A percentile compares a stretch with the other conserved stretches of the same genome.
Evolutionary conservation across 2,113 vertebrate genomes (phyloP).

Genomic region (Aegithalos caudatus): DNA sequence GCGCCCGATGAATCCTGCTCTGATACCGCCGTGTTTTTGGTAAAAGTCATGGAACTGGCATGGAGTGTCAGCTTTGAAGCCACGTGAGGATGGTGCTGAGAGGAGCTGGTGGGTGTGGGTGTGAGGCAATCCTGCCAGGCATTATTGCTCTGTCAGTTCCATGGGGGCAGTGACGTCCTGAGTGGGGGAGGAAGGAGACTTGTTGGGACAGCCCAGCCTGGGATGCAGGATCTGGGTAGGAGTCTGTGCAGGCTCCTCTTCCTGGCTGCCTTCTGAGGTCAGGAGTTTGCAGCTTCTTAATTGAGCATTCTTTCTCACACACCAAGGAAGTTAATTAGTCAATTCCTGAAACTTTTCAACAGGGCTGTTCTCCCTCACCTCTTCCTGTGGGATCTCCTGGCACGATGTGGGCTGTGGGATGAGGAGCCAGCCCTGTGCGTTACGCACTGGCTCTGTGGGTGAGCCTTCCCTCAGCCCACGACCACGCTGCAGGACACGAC

Average conservation of each 20-base stretch:
- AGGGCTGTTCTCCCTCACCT: background rate
- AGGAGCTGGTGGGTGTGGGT: background rate
- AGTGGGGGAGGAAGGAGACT: conserved; percentile 37
- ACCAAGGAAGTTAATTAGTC: background rate
- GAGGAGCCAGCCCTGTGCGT: background rate
- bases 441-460: background rate
- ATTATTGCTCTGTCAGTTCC: background rate
- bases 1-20: background rate
- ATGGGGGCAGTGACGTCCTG: background rate
- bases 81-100: background rate
- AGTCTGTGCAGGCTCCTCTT: background rate
- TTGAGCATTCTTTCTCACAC: background rate
- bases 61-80: background rate
- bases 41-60: background rate
- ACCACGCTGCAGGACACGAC: background rate
- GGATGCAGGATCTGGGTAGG: background rate
- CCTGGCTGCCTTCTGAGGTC: conserved; percentile 14
- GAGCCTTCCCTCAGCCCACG: background rate
- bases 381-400: background rate
- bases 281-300: conserved; percentile 26
- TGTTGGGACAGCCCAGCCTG: conserved; percentile 33
- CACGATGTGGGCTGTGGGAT: background rate
- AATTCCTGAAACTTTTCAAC: conserved; percentile 26
- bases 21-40: background rate
- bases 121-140: conserved; percentile 8